These are phyloP conservation scores for Leucophenga montana DNA, from an alignment of 2,888 invertebrate species.

Conservation along the genomic window DNA sequence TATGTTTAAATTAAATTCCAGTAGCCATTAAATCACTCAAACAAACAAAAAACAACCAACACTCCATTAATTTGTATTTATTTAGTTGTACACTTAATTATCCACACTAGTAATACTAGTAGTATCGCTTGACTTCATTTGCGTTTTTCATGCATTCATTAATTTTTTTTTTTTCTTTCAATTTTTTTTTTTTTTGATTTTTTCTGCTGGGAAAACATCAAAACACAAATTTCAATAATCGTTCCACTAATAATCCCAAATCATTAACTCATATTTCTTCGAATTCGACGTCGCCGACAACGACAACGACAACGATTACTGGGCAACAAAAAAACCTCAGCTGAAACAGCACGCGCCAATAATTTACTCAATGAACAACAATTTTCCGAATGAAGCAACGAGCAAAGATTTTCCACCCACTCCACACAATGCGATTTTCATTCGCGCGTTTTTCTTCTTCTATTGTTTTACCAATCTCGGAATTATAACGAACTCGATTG, in stretches of 20 bases:
- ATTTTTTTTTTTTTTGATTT: too few relatives aligned
- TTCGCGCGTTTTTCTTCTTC: too few relatives aligned
- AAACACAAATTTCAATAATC: slow-evolving; percentile 20
- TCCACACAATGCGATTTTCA: too few relatives aligned
- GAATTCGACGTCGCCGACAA: too few relatives aligned
- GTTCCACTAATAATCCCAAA: slow-evolving; percentile 12
- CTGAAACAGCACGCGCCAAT: slow-evolving; percentile 10
- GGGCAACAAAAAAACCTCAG: neutral
- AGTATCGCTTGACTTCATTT: neutral
- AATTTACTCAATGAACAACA: slow-evolving; percentile 21
- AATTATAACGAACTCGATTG: too few relatives aligned
- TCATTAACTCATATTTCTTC: slow-evolving; percentile 21
- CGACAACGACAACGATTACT: neutral
- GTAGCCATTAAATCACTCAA: neutral
- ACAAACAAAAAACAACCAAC: neutral
- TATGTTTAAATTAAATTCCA: neutral
- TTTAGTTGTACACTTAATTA: slow-evolving; percentile 1
- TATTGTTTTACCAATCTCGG: too few relatives aligned
- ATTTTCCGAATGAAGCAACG: neutral
- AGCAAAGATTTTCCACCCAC: neutral
- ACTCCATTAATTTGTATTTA: neutral
- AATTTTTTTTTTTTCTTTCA: too few relatives aligned
- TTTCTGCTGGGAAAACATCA: too few relatives aligned
- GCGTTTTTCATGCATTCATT: neutral
- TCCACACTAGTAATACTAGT: too few relatives aligned